A percentile compares a stretch with the other conserved stretches of the same genome.
phyloP scores from a whole-genome alignment of 2,888 invertebrate species.

The Oscheius sp. region DNA sequence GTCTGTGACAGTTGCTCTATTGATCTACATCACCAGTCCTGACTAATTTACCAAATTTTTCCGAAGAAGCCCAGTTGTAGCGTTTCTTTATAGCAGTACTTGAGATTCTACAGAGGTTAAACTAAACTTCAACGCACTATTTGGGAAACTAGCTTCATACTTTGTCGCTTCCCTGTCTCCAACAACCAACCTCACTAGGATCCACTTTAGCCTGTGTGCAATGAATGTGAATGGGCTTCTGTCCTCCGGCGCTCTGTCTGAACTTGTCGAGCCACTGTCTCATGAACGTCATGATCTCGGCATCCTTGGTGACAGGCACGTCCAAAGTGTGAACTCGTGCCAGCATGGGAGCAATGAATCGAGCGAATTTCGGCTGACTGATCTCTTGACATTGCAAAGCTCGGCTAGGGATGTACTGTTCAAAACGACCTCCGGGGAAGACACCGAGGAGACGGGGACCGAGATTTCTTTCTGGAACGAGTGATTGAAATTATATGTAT shows the following conservation, averaged over 20 bases:
- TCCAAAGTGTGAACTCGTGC: slow-evolving; percentile 88
- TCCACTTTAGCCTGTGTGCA: slow-evolving; percentile 52
- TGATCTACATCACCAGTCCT: too few species aligned
- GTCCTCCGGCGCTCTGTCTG: slow-evolving; percentile 45
- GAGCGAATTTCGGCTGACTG: slow-evolving; percentile 81
- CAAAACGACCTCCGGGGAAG: slow-evolving; percentile 87
- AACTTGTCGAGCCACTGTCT: slow-evolving; percentile 38
- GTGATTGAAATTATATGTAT: background rate
- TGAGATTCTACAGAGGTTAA: too few species aligned
- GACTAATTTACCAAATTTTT: too few species aligned
- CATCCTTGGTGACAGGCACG: slow-evolving; percentile 93
- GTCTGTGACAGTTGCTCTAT: too few species aligned
- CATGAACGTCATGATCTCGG: slow-evolving; percentile 89
- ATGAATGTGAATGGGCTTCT: slow-evolving; percentile 49
- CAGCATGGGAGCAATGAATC: slow-evolving; percentile 89
- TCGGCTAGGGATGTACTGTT: slow-evolving; percentile 81
- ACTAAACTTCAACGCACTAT: too few species aligned
- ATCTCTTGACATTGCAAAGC: slow-evolving; percentile 85
- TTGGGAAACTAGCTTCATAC: too few species aligned
- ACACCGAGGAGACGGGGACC: slow-evolving; percentile 94
- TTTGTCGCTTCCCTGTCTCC: too few species aligned
- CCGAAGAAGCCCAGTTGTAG: too few species aligned
- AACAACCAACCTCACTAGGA: slow-evolving; percentile 40
- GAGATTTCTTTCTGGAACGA: slow-evolving; percentile 78
- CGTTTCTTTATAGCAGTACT: too few species aligned